phyloP scores from a whole-genome alignment of 2,797 vertebrate species.

The Cryptoprocta ferox region DNA sequence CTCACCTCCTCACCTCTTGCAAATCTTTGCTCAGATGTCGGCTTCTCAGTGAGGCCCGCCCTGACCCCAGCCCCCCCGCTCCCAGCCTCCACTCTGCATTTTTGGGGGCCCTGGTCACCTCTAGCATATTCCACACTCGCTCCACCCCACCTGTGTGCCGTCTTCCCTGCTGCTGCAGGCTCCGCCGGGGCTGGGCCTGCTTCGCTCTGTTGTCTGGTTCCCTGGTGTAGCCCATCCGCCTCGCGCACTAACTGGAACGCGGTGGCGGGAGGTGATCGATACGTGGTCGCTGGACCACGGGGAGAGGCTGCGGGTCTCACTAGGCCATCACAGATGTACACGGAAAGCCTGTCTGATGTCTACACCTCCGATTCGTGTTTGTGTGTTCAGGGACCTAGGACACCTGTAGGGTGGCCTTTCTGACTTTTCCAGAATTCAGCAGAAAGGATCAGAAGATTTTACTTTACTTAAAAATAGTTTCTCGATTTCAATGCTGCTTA shows the following conservation, averaged over 20 bases:
- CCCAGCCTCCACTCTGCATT: background rate
- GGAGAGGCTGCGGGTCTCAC: background rate
- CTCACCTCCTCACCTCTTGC: background rate
- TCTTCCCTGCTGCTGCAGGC: background rate
- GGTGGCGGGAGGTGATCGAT: fast-evolving
- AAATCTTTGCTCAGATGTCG: background rate
- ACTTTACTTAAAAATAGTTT: slow-evolving; percentile 1
- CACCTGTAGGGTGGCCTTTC: background rate
- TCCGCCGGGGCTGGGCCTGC: fast-evolving
- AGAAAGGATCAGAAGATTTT: background rate
- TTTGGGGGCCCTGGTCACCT: background rate
- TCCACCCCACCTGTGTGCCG: fast-evolving
- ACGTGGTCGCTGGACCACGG: no score
- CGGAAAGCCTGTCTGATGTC: background rate
- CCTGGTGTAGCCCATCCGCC: background rate
- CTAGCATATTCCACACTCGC: no score
- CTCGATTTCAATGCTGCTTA: background rate
- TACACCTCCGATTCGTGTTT: background rate
- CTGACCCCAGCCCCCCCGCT: background rate
- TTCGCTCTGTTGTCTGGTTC: fast-evolving
- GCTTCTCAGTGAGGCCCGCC: background rate
- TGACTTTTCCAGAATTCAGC: background rate
- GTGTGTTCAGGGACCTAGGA: background rate
- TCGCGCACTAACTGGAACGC: background rate
- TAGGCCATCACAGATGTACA: no score